Evolutionary conservation across 2,888 invertebrate genomes (phyloP), one percentile per base, ranked within the genome.

Genomic region (Alitta virens): DNA sequence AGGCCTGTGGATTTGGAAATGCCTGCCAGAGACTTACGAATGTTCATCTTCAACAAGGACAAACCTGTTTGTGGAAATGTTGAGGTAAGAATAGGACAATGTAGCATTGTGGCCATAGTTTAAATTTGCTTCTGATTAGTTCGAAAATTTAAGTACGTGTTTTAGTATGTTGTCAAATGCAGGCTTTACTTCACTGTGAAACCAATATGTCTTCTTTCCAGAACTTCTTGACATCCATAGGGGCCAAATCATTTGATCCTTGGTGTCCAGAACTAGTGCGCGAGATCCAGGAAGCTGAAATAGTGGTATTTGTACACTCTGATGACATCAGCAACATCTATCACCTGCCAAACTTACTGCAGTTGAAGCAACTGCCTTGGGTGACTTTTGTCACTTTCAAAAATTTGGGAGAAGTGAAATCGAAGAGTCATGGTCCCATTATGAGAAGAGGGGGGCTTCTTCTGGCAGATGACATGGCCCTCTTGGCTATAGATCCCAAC

Each of bases 1-100:
- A 49, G 49, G 16, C n/a, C 49, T 21, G 7, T 18, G n/a, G 49
- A 21, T 21, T 3, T 16, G 12, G 52, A 38, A 3, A 3, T 14
- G 14, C 60, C 60, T 2, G 60, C 60, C 24, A 12, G 42, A 24
- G 61, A 65, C 18, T 52, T 60, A 46, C 53, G 68, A 2, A 64
- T 68, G 62, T 68, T 60, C 26, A 62, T 68, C 38, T 67, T 66
- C 60, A 68, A 68, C 56, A 52, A 62, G 55, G 63, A 65, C 25
- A 53, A 60, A 42, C 38, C 63, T 16, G 57, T 68, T 24, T 63
- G 64, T 49, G 62, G 60, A 33, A 66, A 64, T 26, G 62, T 68
- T 12, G 55, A 65, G 66, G 68, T 66, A 21, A 59, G 59, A n/a
- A n/a, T n/a, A n/a, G n/a, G n/a, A n/a, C n/a, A n/a, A n/a, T n/a